These are phyloP conservation scores for Hypanus sabinus DNA, from an alignment of 2,113 vertebrate genomes.

Conservation along the genomic window DNA sequence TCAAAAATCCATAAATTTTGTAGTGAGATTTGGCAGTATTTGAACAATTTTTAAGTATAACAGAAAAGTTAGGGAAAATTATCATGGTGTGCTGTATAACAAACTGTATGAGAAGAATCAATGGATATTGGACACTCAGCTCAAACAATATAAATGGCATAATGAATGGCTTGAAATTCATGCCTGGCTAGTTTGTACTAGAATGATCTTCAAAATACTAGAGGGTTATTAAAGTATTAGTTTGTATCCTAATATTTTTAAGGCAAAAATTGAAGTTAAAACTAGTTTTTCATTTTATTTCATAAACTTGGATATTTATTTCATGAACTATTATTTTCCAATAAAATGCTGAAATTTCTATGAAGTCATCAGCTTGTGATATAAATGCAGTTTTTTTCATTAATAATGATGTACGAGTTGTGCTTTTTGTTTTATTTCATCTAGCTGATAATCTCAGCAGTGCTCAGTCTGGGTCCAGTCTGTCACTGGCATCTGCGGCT, in stretches of 20 bases:
- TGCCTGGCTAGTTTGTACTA: background rate
- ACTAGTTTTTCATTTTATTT: background rate
- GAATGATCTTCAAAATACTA: background rate
- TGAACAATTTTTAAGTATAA: background rate
- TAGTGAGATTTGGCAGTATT: background rate
- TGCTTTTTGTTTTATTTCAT: conserved; percentile 14
- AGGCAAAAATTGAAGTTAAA: background rate
- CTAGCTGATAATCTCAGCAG: conserved; percentile 77
- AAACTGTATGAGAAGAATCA: background rate
- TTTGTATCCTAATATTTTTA: background rate
- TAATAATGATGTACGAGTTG: background rate
- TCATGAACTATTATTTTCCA: too few species aligned
- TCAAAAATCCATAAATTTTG: background rate
- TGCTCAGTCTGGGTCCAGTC: conserved; percentile 82
- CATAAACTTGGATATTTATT: background rate
- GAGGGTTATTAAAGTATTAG: background rate
- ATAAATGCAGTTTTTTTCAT: background rate
- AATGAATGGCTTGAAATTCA: background rate
- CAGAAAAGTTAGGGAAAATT: background rate
- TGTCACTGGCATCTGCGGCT: conserved; percentile 78
- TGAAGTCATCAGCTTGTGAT: background rate
- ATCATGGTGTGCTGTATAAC: background rate
- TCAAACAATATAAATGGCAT: too few species aligned
- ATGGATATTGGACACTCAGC: too few species aligned
- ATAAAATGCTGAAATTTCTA: background rate